phyloP scores from a whole-genome alignment of 2,113 vertebrate genomes.

The Rhinopomastus cyanomelas region DNA sequence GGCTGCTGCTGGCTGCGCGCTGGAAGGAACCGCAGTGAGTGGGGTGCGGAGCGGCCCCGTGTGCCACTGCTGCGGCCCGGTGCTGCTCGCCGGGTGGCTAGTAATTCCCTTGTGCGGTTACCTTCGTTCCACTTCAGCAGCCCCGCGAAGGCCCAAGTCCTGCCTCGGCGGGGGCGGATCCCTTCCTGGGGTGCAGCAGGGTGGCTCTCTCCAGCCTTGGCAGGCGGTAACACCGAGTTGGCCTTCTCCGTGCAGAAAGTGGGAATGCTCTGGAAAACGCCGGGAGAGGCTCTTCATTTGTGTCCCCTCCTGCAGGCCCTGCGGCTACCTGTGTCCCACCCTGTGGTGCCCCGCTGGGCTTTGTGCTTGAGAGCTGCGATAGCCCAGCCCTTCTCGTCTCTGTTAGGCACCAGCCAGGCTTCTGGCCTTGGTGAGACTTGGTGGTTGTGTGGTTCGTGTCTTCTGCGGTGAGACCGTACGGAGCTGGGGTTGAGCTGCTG shows the following conservation, averaged over 20 bases:
- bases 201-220: neutral
- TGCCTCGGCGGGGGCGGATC: conserved; percentile 21
- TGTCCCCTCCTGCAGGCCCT: neutral
- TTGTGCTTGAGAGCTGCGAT: no score
- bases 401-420: no score
- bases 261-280: neutral
- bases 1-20: neutral
- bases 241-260: neutral
- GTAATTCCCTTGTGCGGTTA: conserved; percentile 52
- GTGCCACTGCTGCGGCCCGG: no score
- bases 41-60: neutral
- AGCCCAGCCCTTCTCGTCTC: no score
- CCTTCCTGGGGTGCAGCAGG: neutral
- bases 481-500: no score
- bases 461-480: no score
- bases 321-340: neutral
- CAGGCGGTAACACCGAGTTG: neutral
- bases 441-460: neutral
- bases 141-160: conserved; percentile 42
- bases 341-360: neutral
- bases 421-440: neutral
- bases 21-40: neutral
- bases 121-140: conserved; percentile 37
- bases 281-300: neutral
- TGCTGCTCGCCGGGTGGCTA: no score